phyloP scores from a whole-genome alignment of 2,797 vertebrate species.

The Karalla daura region DNA sequence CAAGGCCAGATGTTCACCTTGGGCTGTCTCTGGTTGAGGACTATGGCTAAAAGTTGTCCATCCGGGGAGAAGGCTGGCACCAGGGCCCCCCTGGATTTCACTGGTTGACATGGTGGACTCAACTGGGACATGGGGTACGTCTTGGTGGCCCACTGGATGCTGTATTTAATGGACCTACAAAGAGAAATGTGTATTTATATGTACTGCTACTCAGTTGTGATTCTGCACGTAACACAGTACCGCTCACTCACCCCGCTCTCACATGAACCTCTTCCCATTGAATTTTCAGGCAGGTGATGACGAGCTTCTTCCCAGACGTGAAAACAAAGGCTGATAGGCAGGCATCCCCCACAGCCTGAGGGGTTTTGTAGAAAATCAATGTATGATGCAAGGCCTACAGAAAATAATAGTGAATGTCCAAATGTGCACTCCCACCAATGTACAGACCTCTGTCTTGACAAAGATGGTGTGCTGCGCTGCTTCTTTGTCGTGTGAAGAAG shows the following conservation, averaged over 20 bases:
- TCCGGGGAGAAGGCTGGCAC: slow-evolving; percentile 90
- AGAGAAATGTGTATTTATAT: slow-evolving; percentile 11
- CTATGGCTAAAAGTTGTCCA: slow-evolving; percentile 87
- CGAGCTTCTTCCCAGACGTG: slow-evolving; percentile 83
- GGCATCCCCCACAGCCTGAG: slow-evolving; percentile 87
- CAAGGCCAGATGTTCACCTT: slow-evolving; percentile 77
- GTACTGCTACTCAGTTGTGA: neutral
- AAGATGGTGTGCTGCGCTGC: slow-evolving; percentile 85
- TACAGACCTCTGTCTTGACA: slow-evolving; percentile 87
- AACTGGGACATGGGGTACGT: slow-evolving; percentile 82
- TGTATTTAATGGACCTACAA: slow-evolving; percentile 83
- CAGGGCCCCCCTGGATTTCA: slow-evolving; percentile 93
- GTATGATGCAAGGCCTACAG: neutral
- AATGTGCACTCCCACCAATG: slow-evolving; percentile 24
- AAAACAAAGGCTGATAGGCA: slow-evolving; percentile 91
- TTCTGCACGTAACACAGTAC: neutral
- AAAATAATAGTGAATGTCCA: neutral
- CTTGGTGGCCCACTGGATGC: slow-evolving; percentile 87
- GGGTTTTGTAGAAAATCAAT: neutral
- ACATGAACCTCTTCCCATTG: slow-evolving; percentile 84
- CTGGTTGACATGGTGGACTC: slow-evolving; percentile 83
- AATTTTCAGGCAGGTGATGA: slow-evolving; percentile 88
- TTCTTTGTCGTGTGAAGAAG: slow-evolving; percentile 90
- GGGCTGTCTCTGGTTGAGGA: slow-evolving; percentile 93
- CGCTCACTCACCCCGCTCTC: slow-evolving; percentile 69